Evolutionary conservation across 2,888 invertebrate genomes (phyloP).

Genomic region (Arctia plantaginis): DNA sequence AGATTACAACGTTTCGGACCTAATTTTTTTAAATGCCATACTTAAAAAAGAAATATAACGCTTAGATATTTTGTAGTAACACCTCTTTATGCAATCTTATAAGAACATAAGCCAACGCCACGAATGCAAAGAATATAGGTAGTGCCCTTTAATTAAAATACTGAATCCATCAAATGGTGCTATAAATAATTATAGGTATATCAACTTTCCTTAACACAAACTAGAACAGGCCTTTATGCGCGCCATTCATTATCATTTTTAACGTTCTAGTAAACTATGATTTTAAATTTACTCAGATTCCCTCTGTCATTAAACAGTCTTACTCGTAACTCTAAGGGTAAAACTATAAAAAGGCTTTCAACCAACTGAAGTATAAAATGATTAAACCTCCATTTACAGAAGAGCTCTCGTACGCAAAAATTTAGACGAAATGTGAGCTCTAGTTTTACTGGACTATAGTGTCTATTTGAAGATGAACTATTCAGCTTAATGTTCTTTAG

Average conservation of each 20-base stretch:
- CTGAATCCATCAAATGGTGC: neutral
- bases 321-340: constrained; percentile 53
- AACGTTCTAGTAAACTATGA: neutral
- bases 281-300: neutral
- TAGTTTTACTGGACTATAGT: constrained; percentile 17
- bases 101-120: no score
- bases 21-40: no score
- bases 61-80: no score
- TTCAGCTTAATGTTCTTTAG: neutral
- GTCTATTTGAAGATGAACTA: constrained; percentile 17
- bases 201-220: neutral
- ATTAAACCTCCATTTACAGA: constrained; percentile 31
- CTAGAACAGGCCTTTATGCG: neutral
- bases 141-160: neutral
- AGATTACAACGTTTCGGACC: no score
- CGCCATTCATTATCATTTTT: neutral
- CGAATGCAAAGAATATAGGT: no score
- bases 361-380: constrained; percentile 62
- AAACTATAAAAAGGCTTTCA: constrained; percentile 65
- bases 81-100: no score
- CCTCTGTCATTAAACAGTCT: constrained; percentile 11
- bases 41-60: no score
- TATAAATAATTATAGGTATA: neutral
- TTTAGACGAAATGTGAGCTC: constrained; percentile 6
- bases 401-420: constrained; percentile 22